A percentile compares a stretch with the other conserved stretches of the same genome.
Conservation (phyloP, 1,140 invertebrate genomes). For the Sycophaga agraensis region DNA sequence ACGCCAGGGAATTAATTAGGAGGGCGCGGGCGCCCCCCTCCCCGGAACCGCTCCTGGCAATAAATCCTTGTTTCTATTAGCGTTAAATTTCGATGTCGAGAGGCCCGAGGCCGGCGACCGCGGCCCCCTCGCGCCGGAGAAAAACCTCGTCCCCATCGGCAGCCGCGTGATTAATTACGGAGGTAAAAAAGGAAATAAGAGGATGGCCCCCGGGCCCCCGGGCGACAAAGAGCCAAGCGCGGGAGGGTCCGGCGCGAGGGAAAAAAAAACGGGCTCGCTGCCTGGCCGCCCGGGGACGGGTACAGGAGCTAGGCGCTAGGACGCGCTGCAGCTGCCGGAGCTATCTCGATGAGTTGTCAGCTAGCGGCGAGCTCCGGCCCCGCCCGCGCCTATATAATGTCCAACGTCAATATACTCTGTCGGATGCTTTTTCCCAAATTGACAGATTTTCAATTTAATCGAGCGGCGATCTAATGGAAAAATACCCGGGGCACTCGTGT, state of each 20-base stretch:
- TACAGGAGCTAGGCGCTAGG: background rate
- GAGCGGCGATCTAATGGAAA: conserved; percentile 58
- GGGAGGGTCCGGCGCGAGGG: conserved; percentile 11
- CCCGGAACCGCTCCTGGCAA: background rate
- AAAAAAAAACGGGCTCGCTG: no score
- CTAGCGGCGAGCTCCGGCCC: conserved; percentile 36
- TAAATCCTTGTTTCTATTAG: conserved; percentile 28
- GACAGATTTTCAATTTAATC: conserved; percentile 61
- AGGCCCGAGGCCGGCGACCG: conserved; percentile 3
- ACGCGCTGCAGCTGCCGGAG: conserved; percentile 29
- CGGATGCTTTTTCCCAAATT: conserved; percentile 57
- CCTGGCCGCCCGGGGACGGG: no score
- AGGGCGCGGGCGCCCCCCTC: background rate
- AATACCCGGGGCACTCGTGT: conserved; percentile 54
- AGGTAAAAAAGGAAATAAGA: conserved; percentile 43
- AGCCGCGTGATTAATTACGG: conserved; percentile 51
- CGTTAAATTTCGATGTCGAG: conserved; percentile 25
- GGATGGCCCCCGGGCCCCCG: no score
- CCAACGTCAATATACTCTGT: conserved; percentile 54
- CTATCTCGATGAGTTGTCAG: conserved; percentile 52
- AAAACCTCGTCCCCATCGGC: conserved; percentile 29
- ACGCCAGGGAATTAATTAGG: conserved; percentile 20
- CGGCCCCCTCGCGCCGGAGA: background rate
- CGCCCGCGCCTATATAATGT: conserved; percentile 50
- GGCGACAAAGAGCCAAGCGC: background rate